These are phyloP conservation scores for Galeopsomyia nigrocyanea DNA, from an alignment of 2,888 invertebrate genomes.

Conservation along the genomic window DNA sequence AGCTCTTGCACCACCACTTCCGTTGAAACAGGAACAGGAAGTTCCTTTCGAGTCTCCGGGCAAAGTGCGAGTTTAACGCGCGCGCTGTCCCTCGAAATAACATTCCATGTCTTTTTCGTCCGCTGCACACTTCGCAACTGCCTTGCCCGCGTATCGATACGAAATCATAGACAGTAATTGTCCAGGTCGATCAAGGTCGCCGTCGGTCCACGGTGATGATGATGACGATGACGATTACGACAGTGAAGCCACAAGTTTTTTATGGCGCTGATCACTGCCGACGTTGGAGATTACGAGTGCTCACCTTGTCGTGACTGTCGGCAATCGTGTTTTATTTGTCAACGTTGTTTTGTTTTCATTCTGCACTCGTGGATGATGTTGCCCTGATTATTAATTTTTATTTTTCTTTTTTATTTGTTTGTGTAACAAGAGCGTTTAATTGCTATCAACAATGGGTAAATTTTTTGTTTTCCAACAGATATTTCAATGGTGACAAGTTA, in stretches of 20 bases:
- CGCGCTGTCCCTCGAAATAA: conserved; percentile 64
- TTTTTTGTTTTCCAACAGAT: too few species aligned
- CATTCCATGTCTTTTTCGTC: conserved; percentile 58
- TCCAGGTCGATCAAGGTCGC: conserved; percentile 27
- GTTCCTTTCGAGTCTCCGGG: conserved; percentile 58
- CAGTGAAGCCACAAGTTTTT: neutral
- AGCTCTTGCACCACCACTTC: conserved; percentile 39
- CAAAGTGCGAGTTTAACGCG: neutral
- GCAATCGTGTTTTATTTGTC: neutral
- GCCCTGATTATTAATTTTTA: too few species aligned
- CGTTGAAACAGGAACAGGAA: conserved; percentile 67
- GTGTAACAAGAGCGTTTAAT: too few species aligned
- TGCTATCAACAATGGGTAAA: too few species aligned
- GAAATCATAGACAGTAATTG: conserved; percentile 1
- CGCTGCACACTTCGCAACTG: neutral
- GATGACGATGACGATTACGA: neutral
- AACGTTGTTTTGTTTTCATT: conserved; percentile 16
- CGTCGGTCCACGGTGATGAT: conserved; percentile 4
- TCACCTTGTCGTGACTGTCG: conserved; percentile 9
- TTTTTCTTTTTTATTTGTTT: too few species aligned
- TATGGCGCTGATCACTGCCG: conserved; percentile 1
- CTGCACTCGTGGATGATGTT: conserved; percentile 36
- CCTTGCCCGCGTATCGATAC: neutral
- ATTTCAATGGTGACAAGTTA: too few species aligned
- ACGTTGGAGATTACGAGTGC: conserved; percentile 28